Conservation (phyloP, 1,140 invertebrate genomes). For the Apis cerana region DNA sequence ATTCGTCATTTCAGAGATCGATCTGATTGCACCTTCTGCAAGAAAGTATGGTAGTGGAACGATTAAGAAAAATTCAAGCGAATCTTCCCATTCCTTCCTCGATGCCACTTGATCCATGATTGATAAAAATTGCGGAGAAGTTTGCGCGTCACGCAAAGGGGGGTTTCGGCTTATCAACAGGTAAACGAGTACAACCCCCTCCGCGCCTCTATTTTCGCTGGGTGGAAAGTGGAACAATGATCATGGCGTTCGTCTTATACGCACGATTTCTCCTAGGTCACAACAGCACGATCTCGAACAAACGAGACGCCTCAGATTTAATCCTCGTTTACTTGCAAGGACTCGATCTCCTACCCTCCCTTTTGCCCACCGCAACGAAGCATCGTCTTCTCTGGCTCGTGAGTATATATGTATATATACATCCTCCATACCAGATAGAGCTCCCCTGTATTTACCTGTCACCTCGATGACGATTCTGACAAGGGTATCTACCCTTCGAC, state of each 20-base stretch:
- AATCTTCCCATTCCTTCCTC: too few relatives aligned
- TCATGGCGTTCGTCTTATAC: conserved; percentile 57
- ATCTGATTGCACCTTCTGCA: too few relatives aligned
- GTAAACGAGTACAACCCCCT: neutral
- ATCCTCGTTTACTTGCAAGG: conserved; percentile 73
- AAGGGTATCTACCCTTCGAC: conserved; percentile 72
- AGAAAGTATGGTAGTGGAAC: too few relatives aligned
- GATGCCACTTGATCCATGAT: too few relatives aligned
- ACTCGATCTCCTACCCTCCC: conserved; percentile 34
- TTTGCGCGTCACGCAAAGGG: too few relatives aligned
- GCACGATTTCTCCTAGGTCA: conserved; percentile 68
- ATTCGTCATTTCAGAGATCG: too few relatives aligned
- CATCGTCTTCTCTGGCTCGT: conserved; percentile 32
- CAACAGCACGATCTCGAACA: conserved; percentile 63
- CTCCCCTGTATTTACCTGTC: conserved; percentile 75
- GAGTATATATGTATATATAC: conserved; percentile 45
- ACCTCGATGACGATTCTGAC: conserved; percentile 77
- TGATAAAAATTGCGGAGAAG: too few relatives aligned
- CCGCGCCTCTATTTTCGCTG: conserved; percentile 14
- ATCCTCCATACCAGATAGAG: conserved; percentile 42
- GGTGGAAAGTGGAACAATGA: conserved; percentile 25
- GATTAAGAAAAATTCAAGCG: too few relatives aligned
- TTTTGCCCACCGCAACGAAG: neutral
- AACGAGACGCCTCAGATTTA: conserved; percentile 69
- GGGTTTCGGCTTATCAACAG: neutral